These are phyloP conservation scores for Chloropsis cyanopogon DNA, from an alignment of 2,113 vertebrate genomes.

Conservation along the genomic window DNA sequence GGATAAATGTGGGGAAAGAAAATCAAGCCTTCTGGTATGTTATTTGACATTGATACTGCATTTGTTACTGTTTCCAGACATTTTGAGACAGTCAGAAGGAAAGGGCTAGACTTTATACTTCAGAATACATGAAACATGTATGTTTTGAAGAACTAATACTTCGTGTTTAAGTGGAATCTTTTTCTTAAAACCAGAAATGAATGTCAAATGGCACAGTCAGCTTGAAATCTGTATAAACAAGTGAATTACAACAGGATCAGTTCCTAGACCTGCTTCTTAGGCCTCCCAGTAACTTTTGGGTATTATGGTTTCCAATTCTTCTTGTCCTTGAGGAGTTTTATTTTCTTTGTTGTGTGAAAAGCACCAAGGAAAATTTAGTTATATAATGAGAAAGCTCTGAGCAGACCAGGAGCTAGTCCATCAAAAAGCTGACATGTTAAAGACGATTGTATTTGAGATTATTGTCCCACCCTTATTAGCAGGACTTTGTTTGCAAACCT, in stretches of 20 bases:
- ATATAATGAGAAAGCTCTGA: background rate
- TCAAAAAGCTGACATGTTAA: background rate
- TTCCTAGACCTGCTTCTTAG: background rate
- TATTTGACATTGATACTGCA: background rate
- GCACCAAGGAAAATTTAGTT: background rate
- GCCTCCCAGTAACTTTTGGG: background rate
- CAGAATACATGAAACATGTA: background rate
- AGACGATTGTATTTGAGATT: background rate
- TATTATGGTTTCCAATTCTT: background rate
- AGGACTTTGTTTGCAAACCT: background rate
- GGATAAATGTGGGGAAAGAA: background rate
- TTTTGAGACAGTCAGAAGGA: background rate
- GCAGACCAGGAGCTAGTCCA: background rate
- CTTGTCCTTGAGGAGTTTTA: background rate
- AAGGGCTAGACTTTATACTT: background rate
- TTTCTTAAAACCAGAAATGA: background rate
- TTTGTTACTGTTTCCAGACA: background rate
- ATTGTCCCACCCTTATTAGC: background rate
- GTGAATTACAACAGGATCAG: background rate
- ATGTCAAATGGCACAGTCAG: background rate
- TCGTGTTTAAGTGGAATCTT: background rate
- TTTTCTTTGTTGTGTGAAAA: background rate
- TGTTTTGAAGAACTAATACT: background rate
- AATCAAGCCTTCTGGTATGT: background rate
- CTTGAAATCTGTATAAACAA: background rate